Evolutionary conservation across 1,140 invertebrate genomes (phyloP), one percentile per base, ranked within the genome.

Genomic region (Myzus persicae): DNA sequence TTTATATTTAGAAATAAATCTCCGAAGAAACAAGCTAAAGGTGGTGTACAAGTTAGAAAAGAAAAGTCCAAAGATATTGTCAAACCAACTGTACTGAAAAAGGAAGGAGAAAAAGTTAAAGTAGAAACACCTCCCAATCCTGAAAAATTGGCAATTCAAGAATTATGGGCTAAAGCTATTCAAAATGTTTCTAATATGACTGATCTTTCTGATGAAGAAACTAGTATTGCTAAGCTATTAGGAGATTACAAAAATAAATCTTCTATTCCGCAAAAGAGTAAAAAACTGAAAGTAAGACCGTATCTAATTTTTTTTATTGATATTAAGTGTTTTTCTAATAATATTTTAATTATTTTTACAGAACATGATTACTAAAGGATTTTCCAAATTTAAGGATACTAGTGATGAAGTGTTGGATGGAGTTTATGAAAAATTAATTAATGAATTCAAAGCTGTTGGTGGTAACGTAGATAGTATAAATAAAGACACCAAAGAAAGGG

Each of bases 351-450:
- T 46, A 26, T 42, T 40, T 93, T 85, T 54, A 54, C 8, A 93
- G 91, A 93, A 93, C 54, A 85, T 93, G 31, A 85, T 93, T 54
- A 40, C 40, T 20, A 93, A 93, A 93, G 91, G 91, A 93, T 93
- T 93, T 93, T 93, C 91, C 18, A 82, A 93, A 85, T 93, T 51
- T 48, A 93, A 93, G 18, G 91, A 93, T 42, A 93, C 91, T 54
- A 51, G 36, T 42, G 46, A 48, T 40, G 91, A 93, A 84, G 46
- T 85, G 42, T 93, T 93, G 14, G 31, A 84, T 51, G 46, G 46
- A 48, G 0, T 93, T 38, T 93, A 93, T 84, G 38, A 54, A 11
- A 93, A 93, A 93, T 18, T 93, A 38, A n/a, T 26, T 8, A 67
- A 40, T 48, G 91, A 82, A 51, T 93, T 93, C 31, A 82, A 93